Evolutionary conservation across 1,140 invertebrate genomes (phyloP).

Genomic region (Trachelipus rathkii): DNA sequence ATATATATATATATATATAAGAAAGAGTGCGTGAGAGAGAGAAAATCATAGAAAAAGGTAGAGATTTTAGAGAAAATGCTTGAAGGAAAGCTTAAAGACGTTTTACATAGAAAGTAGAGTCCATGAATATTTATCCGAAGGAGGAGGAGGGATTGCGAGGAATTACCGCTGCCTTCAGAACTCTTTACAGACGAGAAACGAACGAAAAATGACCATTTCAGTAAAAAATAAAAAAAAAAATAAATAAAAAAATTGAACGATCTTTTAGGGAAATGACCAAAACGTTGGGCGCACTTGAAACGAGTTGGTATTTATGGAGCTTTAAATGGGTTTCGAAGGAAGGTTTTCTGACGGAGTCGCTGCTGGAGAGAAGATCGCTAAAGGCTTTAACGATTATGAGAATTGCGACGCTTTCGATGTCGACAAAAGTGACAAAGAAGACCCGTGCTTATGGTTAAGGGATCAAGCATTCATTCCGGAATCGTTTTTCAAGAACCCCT

Average conservation of each 20-base stretch:
- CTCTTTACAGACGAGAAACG: neutral
- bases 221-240: neutral
- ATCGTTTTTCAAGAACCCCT: too few species aligned
- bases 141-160: neutral
- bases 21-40: too few species aligned
- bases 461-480: too few species aligned
- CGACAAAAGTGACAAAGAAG: too few species aligned
- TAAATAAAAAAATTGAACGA: neutral
- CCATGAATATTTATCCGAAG: conserved; percentile 5
- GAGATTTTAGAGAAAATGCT: neutral
- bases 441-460: too few species aligned
- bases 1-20: too few species aligned
- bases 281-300: neutral
- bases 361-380: neutral
- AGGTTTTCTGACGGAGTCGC: neutral
- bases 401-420: neutral
- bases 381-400: neutral
- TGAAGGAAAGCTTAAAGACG: neutral
- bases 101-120: conserved; percentile 10
- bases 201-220: conserved; percentile 10
- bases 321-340: neutral
- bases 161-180: neutral
- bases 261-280: conserved; percentile 4
- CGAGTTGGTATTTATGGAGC: conserved; percentile 1
- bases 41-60: too few species aligned